Conservation (phyloP, 1,140 invertebrate genomes). For the Drosophila biarmipes region DNA sequence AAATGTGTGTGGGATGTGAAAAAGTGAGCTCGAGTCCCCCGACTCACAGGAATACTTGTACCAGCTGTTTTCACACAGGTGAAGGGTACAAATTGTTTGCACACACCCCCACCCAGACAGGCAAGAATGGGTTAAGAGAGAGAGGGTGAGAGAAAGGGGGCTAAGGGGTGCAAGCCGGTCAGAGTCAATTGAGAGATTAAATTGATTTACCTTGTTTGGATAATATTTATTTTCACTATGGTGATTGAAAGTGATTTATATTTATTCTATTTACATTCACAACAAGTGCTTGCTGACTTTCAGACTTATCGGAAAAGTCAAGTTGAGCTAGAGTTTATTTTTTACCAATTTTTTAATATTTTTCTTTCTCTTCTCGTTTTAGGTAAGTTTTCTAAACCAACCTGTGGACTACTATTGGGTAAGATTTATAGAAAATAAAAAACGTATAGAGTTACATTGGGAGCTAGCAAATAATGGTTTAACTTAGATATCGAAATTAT, state of each 20-base stretch:
- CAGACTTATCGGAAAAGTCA: constrained; percentile 1
- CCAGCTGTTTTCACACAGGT: constrained; percentile 46
- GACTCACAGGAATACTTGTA: constrained; percentile 16
- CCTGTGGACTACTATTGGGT: constrained; percentile 14
- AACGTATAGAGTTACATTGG: not conserved
- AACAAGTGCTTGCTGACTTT: constrained; percentile 22
- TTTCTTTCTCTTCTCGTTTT: constrained; percentile 17
- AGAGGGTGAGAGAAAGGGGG: not conserved
- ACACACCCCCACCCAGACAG: constrained; percentile 4
- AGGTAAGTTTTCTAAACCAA: constrained; percentile 35
- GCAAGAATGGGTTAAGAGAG: constrained; percentile 10
- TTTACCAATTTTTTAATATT: constrained; percentile 1
- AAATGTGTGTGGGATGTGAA: constrained; percentile 17
- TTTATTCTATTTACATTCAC: constrained; percentile 25
- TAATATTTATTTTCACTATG: constrained; percentile 45
- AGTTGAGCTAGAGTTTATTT: not conserved
- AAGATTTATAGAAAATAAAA: constrained; percentile 12
- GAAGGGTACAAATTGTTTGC: constrained; percentile 53
- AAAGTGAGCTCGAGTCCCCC: not conserved
- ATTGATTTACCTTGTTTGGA: constrained; percentile 47
- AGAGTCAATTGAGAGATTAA: constrained; percentile 51
- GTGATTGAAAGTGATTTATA: constrained; percentile 52
- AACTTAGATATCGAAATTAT: not conserved
- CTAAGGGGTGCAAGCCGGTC: constrained; percentile 16
- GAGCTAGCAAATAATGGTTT: not conserved